Percentiles rank a stretch among this genome's conserved stretches.
Evolutionary conservation across 2,797 vertebrate species (phyloP).

Genomic region (Sebastes trivittatus): DNA sequence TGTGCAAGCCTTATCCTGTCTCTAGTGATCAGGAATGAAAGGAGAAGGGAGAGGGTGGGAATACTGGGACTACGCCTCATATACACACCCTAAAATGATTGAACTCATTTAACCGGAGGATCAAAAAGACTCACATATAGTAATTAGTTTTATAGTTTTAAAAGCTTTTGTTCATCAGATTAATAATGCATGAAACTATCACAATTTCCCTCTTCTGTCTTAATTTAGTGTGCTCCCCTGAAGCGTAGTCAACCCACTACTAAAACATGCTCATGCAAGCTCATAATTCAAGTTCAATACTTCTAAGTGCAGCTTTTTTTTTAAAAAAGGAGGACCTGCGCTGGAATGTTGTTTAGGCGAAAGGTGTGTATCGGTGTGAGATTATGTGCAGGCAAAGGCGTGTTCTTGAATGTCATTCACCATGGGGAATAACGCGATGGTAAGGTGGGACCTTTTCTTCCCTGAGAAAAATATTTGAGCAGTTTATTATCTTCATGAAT

Average conservation of each 20-base stretch:
- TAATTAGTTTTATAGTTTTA: not conserved
- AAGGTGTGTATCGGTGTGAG: not conserved
- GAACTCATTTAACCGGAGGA: not conserved
- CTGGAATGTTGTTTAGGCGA: slow-evolving; percentile 53
- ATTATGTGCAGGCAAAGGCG: slow-evolving; percentile 41
- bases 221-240: not conserved
- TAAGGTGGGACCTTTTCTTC: slow-evolving; percentile 25
- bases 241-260: not conserved
- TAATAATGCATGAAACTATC: not conserved
- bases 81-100: slow-evolving; percentile 35
- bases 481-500: slow-evolving; percentile 38
- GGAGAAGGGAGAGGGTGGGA: slow-evolving; percentile 30
- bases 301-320: not conserved
- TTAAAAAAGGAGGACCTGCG: not conserved
- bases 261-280: not conserved
- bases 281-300: not conserved
- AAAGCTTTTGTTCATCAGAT: not conserved
- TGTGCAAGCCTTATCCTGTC: slow-evolving; percentile 56
- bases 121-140: not conserved
- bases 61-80: slow-evolving; percentile 17
- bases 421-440: slow-evolving; percentile 18
- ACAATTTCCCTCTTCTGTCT: not conserved
- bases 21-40: slow-evolving; percentile 29
- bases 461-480: slow-evolving; percentile 26
- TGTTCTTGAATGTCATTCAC: slow-evolving; percentile 34